phyloP scores from a whole-genome alignment of 1,140 invertebrate genomes.

The Octopus bimaculoides region DNA sequence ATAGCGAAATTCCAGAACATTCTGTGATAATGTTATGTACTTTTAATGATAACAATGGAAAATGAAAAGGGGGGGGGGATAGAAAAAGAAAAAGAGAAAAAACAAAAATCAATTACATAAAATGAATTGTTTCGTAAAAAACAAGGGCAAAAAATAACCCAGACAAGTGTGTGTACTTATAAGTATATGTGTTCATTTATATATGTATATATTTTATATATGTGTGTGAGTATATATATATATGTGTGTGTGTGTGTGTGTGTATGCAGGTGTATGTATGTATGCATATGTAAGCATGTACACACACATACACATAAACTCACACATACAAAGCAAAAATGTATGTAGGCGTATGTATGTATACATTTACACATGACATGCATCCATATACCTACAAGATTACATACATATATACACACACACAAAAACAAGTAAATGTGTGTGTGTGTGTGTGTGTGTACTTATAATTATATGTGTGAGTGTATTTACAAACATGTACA shows the following conservation, averaged over 20 bases:
- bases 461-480: not conserved
- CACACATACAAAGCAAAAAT: not conserved
- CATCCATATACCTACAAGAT: not conserved
- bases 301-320: not conserved
- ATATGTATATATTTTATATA: too few relatives aligned
- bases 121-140: too few relatives aligned
- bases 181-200: too few relatives aligned
- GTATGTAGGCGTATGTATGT: not conserved
- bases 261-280: not conserved
- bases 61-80: too few relatives aligned
- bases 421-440: not conserved
- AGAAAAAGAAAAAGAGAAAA: too few relatives aligned
- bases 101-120: too few relatives aligned
- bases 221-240: not conserved
- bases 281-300: not conserved
- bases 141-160: too few relatives aligned
- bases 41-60: too few relatives aligned
- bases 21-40: too few relatives aligned
- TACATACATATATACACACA: not conserved
- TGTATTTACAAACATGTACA: not conserved
- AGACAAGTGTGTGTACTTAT: too few relatives aligned
- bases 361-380: not conserved
- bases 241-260: not conserved
- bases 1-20: too few relatives aligned
- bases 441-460: not conserved